phyloP scores from a whole-genome alignment of 92 coral and sea anemone species.

The Palythoa grandiflora region DNA sequence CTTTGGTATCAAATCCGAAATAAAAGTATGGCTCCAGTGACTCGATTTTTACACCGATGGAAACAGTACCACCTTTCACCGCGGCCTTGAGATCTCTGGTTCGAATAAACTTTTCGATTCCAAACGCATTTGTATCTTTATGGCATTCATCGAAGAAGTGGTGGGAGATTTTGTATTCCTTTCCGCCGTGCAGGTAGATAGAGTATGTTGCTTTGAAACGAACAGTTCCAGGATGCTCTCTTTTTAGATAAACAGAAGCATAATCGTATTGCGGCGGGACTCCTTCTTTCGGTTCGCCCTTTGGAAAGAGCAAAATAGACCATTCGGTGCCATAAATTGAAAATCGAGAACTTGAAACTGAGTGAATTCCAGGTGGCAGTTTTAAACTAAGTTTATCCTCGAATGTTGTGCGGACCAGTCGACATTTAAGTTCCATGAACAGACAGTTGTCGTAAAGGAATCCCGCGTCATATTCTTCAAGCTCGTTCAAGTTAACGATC shows the following conservation, averaged over 20 bases:
- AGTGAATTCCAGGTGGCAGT: conserved; percentile 81
- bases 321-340: conserved; percentile 90
- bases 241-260: conserved; percentile 84
- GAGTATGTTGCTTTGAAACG: conserved; percentile 90
- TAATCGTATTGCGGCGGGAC: conserved; percentile 77
- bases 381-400: conserved; percentile 86
- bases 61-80: conserved; percentile 88
- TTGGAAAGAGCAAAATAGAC: conserved; percentile 89
- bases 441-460: conserved; percentile 83
- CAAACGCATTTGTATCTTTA: conserved; percentile 83
- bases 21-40: conserved; percentile 89
- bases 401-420: conserved; percentile 75
- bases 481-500: conserved; percentile 72
- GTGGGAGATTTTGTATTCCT: conserved; percentile 80
- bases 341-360: conserved; percentile 81
- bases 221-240: conserved; percentile 78
- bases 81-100: conserved; percentile 87
- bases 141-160: conserved; percentile 80
- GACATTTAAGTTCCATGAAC: conserved; percentile 82
- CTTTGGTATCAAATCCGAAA: conserved; percentile 87
- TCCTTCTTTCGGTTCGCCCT: conserved; percentile 80
- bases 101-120: conserved; percentile 90
- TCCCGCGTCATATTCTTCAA: conserved; percentile 69
- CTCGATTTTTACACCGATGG: conserved; percentile 83
- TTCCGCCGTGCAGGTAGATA: conserved; percentile 83